Conservation (phyloP, 2,113 vertebrate species). For the Gasterosteus aculeatus region DNA sequence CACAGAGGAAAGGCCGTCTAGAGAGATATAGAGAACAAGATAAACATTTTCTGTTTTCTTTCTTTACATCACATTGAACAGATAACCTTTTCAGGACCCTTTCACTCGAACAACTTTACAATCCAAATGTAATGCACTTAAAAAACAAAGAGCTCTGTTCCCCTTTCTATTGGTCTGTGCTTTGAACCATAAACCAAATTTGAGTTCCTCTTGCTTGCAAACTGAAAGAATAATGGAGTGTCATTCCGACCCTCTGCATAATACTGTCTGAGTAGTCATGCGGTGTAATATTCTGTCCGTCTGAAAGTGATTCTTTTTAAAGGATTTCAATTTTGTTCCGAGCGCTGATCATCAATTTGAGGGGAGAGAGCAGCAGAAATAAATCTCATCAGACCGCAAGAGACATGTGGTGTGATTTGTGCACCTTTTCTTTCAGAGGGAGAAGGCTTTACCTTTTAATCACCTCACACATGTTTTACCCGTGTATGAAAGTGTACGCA, state of each 20-base stretch:
- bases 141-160: constrained; percentile 53
- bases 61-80: constrained; percentile 18
- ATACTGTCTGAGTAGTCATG: constrained; percentile 47
- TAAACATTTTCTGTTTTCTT: constrained; percentile 13
- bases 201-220: constrained; percentile 45
- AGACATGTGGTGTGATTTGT: constrained; percentile 35
- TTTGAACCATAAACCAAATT: constrained; percentile 65
- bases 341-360: constrained; percentile 36
- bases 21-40: background rate
- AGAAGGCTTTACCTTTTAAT: constrained; percentile 59
- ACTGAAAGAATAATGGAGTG: constrained; percentile 55
- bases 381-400: constrained; percentile 18
- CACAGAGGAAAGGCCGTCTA: background rate
- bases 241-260: constrained; percentile 53
- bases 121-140: constrained; percentile 49
- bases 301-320: constrained; percentile 46
- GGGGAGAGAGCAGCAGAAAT: constrained; percentile 5
- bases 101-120: constrained; percentile 41
- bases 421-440: constrained; percentile 14
- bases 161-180: constrained; percentile 50
- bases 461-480: constrained; percentile 39
- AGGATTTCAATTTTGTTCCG: constrained; percentile 35
- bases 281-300: constrained; percentile 50
- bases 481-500: background rate
- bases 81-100: constrained; percentile 39